A percentile compares a stretch with the other conserved stretches of the same genome.
These are phyloP conservation scores for Porites cylindrica DNA, from an alignment of 92 coral and sea anemone species.

Conservation along the genomic window DNA sequence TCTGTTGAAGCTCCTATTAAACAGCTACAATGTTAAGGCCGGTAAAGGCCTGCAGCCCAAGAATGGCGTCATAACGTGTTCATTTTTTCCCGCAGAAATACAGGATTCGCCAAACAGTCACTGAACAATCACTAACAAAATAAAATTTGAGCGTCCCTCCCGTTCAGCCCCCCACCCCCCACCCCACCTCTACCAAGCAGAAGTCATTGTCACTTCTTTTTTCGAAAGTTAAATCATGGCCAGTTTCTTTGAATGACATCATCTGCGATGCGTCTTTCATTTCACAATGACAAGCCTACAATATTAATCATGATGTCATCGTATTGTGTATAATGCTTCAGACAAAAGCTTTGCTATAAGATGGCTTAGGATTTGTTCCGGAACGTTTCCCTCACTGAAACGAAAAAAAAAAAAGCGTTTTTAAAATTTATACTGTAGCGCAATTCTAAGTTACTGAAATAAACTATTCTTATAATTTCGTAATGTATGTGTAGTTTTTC, in stretches of 20 bases:
- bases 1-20: too few species aligned
- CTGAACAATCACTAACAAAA: too few species aligned
- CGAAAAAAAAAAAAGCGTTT: neutral
- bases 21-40: too few species aligned
- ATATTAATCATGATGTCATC: too few species aligned
- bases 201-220: neutral
- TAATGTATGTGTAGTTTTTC: neutral
- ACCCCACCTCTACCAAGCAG: too few species aligned
- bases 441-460: slow-evolving; percentile 2
- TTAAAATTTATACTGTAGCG: neutral
- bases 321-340: too few species aligned
- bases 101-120: too few species aligned
- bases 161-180: too few species aligned
- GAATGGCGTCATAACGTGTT: too few species aligned
- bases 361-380: neutral
- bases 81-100: too few species aligned
- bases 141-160: too few species aligned
- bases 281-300: neutral
- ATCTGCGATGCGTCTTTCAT: neutral
- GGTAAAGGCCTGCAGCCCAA: too few species aligned
- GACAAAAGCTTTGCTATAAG: slow-evolving; percentile 10
- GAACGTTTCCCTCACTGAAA: slow-evolving; percentile 25
- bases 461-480: neutral
- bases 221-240: neutral
- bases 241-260: neutral